A percentile compares a stretch with the other conserved stretches of the same genome.
Evolutionary conservation across 2,888 invertebrate genomes (phyloP).

Genomic region (Ptychoptera albimana): DNA sequence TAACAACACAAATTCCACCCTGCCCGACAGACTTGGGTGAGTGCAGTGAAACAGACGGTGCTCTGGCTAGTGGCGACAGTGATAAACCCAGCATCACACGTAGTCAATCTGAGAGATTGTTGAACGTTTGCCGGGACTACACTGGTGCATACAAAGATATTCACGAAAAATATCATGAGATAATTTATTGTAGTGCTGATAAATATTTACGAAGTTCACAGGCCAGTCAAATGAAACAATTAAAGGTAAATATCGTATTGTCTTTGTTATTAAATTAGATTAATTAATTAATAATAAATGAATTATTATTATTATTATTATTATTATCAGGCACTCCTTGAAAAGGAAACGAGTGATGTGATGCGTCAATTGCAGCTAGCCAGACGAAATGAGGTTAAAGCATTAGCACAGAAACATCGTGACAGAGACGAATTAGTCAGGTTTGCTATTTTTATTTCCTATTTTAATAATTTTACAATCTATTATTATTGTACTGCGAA

Average conservation of each 20-base stretch:
- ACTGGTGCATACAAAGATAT: constrained; percentile 56
- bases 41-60: constrained; percentile 23
- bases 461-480: neutral
- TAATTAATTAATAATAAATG: neutral
- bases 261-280: constrained; percentile 3
- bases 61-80: constrained; percentile 24
- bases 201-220: constrained; percentile 68
- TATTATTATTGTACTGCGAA: neutral
- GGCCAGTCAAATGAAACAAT: constrained; percentile 60
- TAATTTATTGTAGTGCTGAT: constrained; percentile 57
- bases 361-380: constrained; percentile 69
- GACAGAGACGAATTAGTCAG: constrained; percentile 85
- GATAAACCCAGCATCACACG: constrained; percentile 31
- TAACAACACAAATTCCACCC: constrained; percentile 27
- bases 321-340: constrained; percentile 36
- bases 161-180: constrained; percentile 70
- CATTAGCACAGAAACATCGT: constrained; percentile 68
- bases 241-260: constrained; percentile 33
- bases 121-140: constrained; percentile 48
- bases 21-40: constrained; percentile 35
- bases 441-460: constrained; percentile 29
- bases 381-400: constrained; percentile 76
- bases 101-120: constrained; percentile 45
- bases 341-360: constrained; percentile 54
- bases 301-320: neutral